phyloP scores from a whole-genome alignment of 1,140 invertebrate genomes.

The Mamestra configurata region DNA sequence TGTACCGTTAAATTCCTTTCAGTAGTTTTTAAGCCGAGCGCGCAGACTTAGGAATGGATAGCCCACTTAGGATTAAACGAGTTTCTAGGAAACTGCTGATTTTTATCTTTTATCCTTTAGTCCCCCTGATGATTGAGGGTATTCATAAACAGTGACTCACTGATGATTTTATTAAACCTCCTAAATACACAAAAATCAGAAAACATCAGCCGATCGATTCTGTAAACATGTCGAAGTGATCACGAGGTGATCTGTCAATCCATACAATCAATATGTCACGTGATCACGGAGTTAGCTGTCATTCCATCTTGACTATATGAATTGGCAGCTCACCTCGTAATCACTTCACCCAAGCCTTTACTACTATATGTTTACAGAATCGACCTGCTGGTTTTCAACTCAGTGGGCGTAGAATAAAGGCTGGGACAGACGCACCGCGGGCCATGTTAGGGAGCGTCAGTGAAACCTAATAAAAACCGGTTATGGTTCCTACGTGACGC shows the following conservation, averaged over 20 bases:
- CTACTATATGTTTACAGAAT: no score
- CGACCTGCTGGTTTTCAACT: constrained; percentile 44
- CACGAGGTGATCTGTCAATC: no score
- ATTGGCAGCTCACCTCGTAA: no score
- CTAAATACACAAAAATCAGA: no score
- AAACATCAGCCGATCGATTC: no score
- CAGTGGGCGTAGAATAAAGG: constrained; percentile 60
- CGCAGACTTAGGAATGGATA: neutral
- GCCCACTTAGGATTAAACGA: neutral
- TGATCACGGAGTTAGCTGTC: no score
- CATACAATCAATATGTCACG: no score
- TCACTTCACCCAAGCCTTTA: no score
- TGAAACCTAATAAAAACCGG: constrained; percentile 84
- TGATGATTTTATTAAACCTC: no score
- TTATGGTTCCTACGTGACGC: constrained; percentile 80
- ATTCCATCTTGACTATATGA: no score
- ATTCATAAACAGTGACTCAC: neutral
- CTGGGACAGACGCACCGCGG: constrained; percentile 44
- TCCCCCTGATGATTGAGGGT: neutral
- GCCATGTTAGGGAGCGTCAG: constrained; percentile 60
- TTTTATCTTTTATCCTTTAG: neutral
- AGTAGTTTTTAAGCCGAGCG: constrained; percentile 12
- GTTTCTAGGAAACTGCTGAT: neutral
- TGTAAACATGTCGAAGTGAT: no score
- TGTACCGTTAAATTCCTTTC: constrained; percentile 40